Percentiles rank a stretch among this genome's conserved stretches.
phyloP scores from a whole-genome alignment of 1,140 invertebrate genomes.

The Helicoverpa zea region DNA sequence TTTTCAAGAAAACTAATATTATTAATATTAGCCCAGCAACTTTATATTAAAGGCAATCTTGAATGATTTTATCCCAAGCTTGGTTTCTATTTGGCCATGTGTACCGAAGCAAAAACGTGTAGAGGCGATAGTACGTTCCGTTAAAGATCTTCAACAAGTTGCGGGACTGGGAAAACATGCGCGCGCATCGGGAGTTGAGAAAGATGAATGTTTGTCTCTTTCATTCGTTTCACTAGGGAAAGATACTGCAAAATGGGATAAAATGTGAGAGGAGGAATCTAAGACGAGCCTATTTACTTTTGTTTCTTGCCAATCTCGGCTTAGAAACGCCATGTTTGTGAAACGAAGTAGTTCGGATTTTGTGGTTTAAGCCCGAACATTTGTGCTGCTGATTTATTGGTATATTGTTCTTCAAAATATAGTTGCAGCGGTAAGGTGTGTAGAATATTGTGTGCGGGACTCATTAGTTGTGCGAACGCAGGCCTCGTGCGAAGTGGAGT shows the following conservation, averaged over 20 bases:
- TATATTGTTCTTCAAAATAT: conserved; percentile 12
- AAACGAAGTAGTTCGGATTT: background rate
- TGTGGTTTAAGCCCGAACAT: background rate
- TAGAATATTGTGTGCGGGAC: conserved; percentile 38
- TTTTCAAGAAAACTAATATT: too few species aligned
- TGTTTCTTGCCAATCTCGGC: background rate
- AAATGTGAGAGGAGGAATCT: conserved; percentile 7
- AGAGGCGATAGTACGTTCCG: conserved; percentile 15
- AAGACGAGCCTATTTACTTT: background rate
- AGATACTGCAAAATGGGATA: conserved; percentile 19
- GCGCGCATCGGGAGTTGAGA: conserved; percentile 60
- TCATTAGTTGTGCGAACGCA: conserved; percentile 55
- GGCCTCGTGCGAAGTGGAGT: conserved; percentile 74
- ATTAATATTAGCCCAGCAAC: too few species aligned
- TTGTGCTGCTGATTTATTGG: background rate
- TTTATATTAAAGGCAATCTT: too few species aligned
- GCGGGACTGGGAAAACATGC: conserved; percentile 57
- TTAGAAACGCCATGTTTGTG: background rate
- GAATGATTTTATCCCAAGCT: too few species aligned
- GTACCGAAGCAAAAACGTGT: conserved; percentile 23
- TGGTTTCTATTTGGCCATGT: background rate
- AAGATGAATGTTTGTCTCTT: conserved; percentile 9
- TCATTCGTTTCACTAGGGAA: conserved; percentile 2
- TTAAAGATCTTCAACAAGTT: conserved; percentile 67
- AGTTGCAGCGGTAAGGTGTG: conserved; percentile 16